Evolutionary conservation across 1,140 invertebrate genomes (phyloP).

Genomic region (Drosophila ficusphila): DNA sequence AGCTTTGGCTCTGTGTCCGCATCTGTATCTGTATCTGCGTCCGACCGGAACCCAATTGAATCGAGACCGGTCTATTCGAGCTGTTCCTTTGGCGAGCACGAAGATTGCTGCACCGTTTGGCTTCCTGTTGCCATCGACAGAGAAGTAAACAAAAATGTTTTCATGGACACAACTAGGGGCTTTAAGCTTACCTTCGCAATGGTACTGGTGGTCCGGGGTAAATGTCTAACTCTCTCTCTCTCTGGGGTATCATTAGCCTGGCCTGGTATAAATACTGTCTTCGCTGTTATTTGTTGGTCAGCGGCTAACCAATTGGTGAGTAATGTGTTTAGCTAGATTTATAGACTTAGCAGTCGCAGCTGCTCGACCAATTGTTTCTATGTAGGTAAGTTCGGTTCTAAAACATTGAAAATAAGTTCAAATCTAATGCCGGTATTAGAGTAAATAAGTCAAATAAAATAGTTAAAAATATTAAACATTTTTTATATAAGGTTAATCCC

Average conservation of each 20-base stretch:
- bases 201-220: neutral
- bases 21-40: slow-evolving; percentile 8
- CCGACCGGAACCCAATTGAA: slow-evolving; percentile 43
- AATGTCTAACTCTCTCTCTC: slow-evolving; percentile 23
- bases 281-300: slow-evolving; percentile 28
- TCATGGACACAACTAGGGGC: slow-evolving; percentile 24
- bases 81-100: slow-evolving; percentile 34
- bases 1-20: slow-evolving; percentile 5
- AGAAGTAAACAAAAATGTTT: slow-evolving; percentile 65
- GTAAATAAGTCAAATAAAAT: too few species aligned
- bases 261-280: slow-evolving; percentile 49
- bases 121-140: slow-evolving; percentile 24
- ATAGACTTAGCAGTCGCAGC: neutral
- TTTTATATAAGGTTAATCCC: neutral
- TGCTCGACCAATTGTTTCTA: neutral
- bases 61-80: slow-evolving; percentile 16
- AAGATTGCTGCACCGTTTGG: slow-evolving; percentile 41
- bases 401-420: too few species aligned
- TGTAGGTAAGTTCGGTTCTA: too few species aligned
- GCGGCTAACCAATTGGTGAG: slow-evolving; percentile 32
- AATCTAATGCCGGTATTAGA: too few species aligned
- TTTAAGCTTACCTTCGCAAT: neutral
- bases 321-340: slow-evolving; percentile 37
- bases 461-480: neutral
- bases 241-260: slow-evolving; percentile 51